Conservation (phyloP, 2,113 vertebrate species). For the Chaetorhynchus papuensis region DNA sequence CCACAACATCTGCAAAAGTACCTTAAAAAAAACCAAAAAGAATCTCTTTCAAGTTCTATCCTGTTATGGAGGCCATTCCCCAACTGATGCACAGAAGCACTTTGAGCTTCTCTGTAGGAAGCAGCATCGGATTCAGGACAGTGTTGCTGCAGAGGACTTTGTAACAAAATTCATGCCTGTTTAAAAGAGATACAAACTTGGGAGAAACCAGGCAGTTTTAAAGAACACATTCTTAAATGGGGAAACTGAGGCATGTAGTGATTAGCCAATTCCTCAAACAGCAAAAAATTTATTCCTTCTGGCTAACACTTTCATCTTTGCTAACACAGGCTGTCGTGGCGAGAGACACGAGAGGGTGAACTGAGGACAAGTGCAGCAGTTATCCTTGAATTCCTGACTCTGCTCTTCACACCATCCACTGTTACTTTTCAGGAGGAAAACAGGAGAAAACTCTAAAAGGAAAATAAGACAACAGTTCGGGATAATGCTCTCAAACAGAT, state of each 20-base stretch:
- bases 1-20: not conserved
- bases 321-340: accelerated
- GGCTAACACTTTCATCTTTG: not conserved
- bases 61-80: not conserved
- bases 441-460: not conserved
- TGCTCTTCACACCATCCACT: not conserved
- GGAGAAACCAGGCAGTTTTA: not conserved
- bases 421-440: not conserved
- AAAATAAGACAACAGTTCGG: not conserved
- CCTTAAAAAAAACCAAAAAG: not conserved
- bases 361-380: not conserved
- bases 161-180: not conserved
- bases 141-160: not conserved
- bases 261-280: not conserved
- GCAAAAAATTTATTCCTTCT: not conserved
- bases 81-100: not conserved
- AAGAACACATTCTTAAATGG: not conserved
- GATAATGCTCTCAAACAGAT: not conserved
- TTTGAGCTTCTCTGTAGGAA: not conserved
- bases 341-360: not conserved
- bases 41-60: not conserved
- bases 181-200: not conserved
- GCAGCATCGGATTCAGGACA: accelerated
- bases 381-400: not conserved
- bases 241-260: not conserved